A percentile compares a stretch with the other conserved stretches of the same genome.
These are phyloP conservation scores for Holothuria leucospilota DNA, from an alignment of 53 echinoderm and acorn worm species.

Conservation along the genomic window DNA sequence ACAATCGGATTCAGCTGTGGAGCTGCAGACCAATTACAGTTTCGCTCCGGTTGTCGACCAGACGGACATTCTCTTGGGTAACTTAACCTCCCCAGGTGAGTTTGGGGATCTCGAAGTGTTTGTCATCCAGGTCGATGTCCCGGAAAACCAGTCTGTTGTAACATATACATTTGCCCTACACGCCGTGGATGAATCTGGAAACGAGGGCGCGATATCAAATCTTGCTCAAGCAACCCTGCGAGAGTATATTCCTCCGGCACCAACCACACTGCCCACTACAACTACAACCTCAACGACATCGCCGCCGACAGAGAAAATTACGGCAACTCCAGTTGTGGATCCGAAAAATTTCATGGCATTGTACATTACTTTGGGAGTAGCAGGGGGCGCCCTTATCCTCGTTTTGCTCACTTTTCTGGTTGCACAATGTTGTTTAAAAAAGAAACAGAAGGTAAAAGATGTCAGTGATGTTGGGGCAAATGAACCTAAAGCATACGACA, in stretches of 20 bases:
- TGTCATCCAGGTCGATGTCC: constrained; percentile 44
- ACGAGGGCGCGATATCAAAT: constrained; percentile 51
- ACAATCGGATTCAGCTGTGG: constrained; percentile 45
- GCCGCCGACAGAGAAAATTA: too few relatives aligned
- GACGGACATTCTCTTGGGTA: constrained; percentile 44
- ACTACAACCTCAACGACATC: not conserved
- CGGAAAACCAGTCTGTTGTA: constrained; percentile 27
- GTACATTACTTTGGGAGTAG: constrained; percentile 6
- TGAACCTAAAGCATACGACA: not conserved
- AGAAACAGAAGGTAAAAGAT: not conserved
- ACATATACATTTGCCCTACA: constrained; percentile 65
- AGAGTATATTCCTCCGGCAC: constrained; percentile 47
- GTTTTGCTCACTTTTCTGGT: not conserved
- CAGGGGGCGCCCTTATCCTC: not conserved
- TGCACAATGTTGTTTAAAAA: not conserved
- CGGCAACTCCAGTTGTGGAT: not conserved
- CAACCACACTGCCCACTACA: not conserved
- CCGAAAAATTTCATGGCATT: not conserved
- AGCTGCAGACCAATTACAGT: constrained; percentile 7
- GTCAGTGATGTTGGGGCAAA: not conserved
- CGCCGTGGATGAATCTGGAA: constrained; percentile 59
- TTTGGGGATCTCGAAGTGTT: constrained; percentile 59
- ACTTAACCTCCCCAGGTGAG: constrained; percentile 43
- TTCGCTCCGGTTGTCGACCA: constrained; percentile 41
- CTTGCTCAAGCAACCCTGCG: constrained; percentile 60